A percentile compares a stretch with the other conserved stretches of the same genome.
Conservation (phyloP, 2,888 invertebrate species). For the Thera britannica region DNA sequence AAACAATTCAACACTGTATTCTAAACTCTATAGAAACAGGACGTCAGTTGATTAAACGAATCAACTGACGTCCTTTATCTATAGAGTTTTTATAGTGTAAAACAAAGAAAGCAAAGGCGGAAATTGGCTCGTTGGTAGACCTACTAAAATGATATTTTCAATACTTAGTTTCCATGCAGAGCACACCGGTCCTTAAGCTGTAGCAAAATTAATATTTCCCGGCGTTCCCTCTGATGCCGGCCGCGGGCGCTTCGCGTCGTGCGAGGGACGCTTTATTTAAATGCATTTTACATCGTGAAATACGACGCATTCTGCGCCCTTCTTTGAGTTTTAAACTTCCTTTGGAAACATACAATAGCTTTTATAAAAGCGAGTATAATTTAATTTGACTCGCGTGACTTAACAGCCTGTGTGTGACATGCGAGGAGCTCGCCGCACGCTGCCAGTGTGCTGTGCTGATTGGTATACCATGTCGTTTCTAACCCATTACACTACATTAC, state of each 20-base stretch:
- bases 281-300: conserved; percentile 31
- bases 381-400: conserved; percentile 23
- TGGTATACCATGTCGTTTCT: conserved; percentile 8
- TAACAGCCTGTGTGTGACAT: conserved; percentile 14
- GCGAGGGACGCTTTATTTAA: conserved; percentile 23
- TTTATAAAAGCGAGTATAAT: conserved; percentile 16
- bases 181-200: conserved; percentile 9
- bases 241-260: conserved; percentile 28
- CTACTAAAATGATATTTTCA: neutral
- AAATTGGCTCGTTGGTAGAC: conserved; percentile 1
- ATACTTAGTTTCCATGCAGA: conserved; percentile 10
- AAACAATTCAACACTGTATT: too few species aligned
- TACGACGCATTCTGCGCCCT: conserved; percentile 26
- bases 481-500: neutral
- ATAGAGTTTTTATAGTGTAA: too few species aligned
- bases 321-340: conserved; percentile 25
- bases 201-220: conserved; percentile 21
- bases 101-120: neutral
- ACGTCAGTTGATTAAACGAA: too few species aligned
- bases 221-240: conserved; percentile 12
- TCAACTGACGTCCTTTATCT: too few species aligned
- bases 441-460: conserved; percentile 9
- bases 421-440: conserved; percentile 13
- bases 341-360: conserved; percentile 23
- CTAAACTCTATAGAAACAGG: too few species aligned